Percentiles rank a stretch among this genome's conserved stretches.
These are phyloP conservation scores for Trachymyrmex septentrionalis DNA, from an alignment of 1,140 invertebrate species.

Conservation along the genomic window DNA sequence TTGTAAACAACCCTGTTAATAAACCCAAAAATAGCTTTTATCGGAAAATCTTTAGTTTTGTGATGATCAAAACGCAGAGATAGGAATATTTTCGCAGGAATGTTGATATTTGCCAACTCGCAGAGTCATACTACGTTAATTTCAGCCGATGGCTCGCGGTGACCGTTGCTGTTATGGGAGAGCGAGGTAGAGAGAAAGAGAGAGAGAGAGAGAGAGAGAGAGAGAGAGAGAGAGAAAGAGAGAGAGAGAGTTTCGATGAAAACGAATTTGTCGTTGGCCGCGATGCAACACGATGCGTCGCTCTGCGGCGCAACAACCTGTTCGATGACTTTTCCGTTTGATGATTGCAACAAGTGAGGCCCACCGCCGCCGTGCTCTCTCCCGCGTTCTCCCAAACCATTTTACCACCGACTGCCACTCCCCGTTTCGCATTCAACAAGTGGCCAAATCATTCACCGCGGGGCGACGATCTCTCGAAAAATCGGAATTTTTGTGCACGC, in stretches of 20 bases:
- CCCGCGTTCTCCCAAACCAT: constrained; percentile 73
- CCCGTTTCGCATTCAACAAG: constrained; percentile 83
- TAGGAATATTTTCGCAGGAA: constrained; percentile 38
- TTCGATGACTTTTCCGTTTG: constrained; percentile 85
- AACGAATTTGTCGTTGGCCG: constrained; percentile 72
- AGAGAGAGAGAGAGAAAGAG: constrained; percentile 36
- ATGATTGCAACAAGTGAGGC: constrained; percentile 86
- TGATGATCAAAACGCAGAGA: constrained; percentile 3
- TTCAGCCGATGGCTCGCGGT: constrained; percentile 45
- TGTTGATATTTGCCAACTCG: constrained; percentile 32
- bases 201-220: neutral
- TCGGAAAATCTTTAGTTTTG: constrained; percentile 6
- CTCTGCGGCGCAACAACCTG: constrained; percentile 80
- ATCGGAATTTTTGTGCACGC: constrained; percentile 70
- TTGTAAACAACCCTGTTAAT: neutral
- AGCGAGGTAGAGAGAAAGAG: neutral
- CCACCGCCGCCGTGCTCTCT: constrained; percentile 67
- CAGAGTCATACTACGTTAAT: constrained; percentile 38
- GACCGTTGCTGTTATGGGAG: neutral
- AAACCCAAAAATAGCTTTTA: neutral
- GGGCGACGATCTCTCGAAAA: constrained; percentile 70
- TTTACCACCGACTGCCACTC: constrained; percentile 75
- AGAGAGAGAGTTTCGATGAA: constrained; percentile 66
- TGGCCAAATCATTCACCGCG: constrained; percentile 84
- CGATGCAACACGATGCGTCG: constrained; percentile 61